Conservation (phyloP, 2,888 invertebrate species). For the Chymomyza amoena region DNA sequence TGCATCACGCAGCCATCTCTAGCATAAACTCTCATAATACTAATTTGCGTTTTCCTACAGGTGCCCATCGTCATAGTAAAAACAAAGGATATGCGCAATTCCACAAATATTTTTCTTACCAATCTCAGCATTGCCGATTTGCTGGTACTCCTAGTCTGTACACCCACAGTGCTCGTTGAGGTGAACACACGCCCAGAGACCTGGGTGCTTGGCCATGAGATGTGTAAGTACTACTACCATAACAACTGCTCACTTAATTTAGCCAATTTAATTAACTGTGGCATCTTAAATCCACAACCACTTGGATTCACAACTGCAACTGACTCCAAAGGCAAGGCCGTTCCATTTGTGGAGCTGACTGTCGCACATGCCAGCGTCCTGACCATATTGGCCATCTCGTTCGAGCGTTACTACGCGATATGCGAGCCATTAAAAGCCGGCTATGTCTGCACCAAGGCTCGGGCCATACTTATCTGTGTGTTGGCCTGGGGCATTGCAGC, state of each 20-base stretch:
- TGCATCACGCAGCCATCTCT: background rate
- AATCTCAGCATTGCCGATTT: conserved; percentile 95
- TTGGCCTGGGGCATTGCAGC: conserved; percentile 92
- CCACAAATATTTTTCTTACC: conserved; percentile 96
- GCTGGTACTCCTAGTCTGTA: conserved; percentile 93
- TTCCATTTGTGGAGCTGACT: conserved; percentile 94
- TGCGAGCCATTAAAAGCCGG: conserved; percentile 94
- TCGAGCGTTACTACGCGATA: conserved; percentile 94
- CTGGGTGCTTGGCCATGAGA: conserved; percentile 93
- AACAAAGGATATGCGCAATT: conserved; percentile 95
- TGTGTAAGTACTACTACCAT: conserved; percentile 87
- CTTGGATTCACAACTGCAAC: conserved; percentile 36
- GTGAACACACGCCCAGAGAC: conserved; percentile 94
- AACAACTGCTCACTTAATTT: background rate
- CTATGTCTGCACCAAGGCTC: conserved; percentile 92
- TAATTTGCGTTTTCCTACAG: conserved; percentile 46
- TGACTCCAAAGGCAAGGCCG: conserved; percentile 86
- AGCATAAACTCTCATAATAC: conserved; percentile 4
- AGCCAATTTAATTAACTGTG: conserved; percentile 29
- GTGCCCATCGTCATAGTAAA: conserved; percentile 93
- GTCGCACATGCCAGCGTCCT: conserved; percentile 95
- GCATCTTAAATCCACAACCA: conserved; percentile 2
- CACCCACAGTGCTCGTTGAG: conserved; percentile 96
- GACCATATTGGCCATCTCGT: conserved; percentile 95
- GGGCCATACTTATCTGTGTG: conserved; percentile 89